Evolutionary conservation across 2,113 vertebrate genomes (phyloP).

Genomic region (Urocitellus parryii): DNA sequence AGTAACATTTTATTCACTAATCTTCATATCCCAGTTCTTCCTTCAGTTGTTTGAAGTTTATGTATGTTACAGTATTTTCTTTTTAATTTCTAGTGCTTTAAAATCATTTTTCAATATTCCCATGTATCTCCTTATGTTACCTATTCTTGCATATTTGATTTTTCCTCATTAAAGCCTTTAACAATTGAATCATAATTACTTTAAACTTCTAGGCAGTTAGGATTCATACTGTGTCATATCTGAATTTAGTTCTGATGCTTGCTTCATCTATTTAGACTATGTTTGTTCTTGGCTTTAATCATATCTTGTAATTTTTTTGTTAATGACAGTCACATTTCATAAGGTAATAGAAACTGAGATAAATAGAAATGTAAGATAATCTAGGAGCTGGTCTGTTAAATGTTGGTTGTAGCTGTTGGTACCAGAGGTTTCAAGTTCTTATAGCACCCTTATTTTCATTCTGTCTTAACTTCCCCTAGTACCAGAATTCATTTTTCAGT

Average conservation of each 20-base stretch:
- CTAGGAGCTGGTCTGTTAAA: not conserved
- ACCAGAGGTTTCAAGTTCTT: not conserved
- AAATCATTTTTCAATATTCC: not conserved
- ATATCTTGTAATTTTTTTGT: not conserved
- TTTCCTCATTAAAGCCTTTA: not conserved
- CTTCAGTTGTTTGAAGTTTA: not conserved
- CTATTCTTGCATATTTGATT: not conserved
- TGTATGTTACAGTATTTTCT: not conserved
- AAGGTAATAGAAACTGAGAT: not conserved
- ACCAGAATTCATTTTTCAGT: not conserved
- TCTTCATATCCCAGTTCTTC: not conserved
- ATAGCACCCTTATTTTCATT: not conserved
- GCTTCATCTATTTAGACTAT: not conserved
- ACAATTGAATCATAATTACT: not conserved
- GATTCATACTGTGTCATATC: not conserved
- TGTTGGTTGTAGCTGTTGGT: not conserved
- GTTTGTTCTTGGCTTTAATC: not conserved
- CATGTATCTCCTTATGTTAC: not conserved
- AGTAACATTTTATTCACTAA: not conserved
- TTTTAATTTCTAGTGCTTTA: not conserved
- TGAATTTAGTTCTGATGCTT: not conserved
- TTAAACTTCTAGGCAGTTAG: not conserved
- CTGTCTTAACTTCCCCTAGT: no score
- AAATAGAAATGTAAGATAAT: not conserved
- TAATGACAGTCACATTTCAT: not conserved